These are phyloP conservation scores for Metellina segmentata DNA, from an alignment of 2,888 invertebrate species.

Conservation along the genomic window DNA sequence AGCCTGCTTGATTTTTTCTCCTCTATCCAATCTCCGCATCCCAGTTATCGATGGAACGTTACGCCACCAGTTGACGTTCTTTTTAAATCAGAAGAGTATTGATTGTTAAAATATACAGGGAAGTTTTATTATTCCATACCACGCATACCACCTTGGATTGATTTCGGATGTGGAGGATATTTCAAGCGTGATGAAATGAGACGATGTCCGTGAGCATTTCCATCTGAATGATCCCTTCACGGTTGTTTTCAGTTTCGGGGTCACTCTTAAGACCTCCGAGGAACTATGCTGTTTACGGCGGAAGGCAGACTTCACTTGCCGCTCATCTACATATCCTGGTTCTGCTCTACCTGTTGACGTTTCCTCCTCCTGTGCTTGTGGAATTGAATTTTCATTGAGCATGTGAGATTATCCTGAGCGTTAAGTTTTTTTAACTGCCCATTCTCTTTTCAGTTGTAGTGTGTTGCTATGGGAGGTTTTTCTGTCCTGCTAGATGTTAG, in stretches of 20 bases:
- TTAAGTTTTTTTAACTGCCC: too few relatives aligned
- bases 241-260: constrained; percentile 1
- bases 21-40: too few relatives aligned
- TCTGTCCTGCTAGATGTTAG: too few relatives aligned
- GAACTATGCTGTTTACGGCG: constrained; percentile 15
- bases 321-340: constrained; percentile 25
- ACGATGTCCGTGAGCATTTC: neutral
- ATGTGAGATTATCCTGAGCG: too few relatives aligned
- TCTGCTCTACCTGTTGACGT: neutral
- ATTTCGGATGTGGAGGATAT: neutral
- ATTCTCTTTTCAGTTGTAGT: too few relatives aligned
- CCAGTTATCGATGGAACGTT: too few relatives aligned
- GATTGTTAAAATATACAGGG: neutral
- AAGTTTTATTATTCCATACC: neutral
- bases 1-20: too few relatives aligned
- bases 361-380: neutral
- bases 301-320: neutral
- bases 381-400: too few relatives aligned
- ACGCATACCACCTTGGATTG: neutral
- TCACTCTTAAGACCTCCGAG: neutral
- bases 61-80: neutral
- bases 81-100: neutral
- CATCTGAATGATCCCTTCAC: neutral
- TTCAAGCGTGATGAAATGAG: neutral
- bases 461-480: too few relatives aligned